phyloP scores from a whole-genome alignment of 2,888 invertebrate species.

The Zhengitettix transpicula region DNA sequence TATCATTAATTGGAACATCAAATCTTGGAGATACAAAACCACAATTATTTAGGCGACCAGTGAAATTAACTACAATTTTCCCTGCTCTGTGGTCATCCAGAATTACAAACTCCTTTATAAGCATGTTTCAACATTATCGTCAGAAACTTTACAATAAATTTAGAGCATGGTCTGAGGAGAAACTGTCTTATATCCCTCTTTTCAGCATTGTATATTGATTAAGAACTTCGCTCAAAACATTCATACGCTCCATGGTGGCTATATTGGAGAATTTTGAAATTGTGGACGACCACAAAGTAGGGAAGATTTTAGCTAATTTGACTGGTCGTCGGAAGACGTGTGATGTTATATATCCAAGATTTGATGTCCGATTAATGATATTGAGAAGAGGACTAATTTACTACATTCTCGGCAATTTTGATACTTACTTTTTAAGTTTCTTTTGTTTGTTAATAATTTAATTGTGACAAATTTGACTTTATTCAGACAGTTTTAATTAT shows the following conservation, averaged over 20 bases:
- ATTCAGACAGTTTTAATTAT: too few species aligned
- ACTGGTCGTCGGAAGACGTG: too few species aligned
- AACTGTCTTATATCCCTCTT: constrained; percentile 99
- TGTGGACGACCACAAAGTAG: too few species aligned
- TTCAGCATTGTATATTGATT: constrained; percentile 98
- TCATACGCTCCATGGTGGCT: constrained; percentile 99
- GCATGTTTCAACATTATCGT: constrained; percentile 99
- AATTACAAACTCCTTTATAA: constrained; percentile 99
- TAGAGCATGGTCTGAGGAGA: constrained; percentile 92
- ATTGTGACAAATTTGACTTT: too few species aligned
- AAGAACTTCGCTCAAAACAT: constrained; percentile 96
- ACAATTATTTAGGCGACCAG: constrained; percentile 97
- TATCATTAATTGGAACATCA: constrained; percentile 88
- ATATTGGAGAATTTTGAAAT: too few species aligned
- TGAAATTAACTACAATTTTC: constrained; percentile 98
- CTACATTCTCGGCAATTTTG: too few species aligned
- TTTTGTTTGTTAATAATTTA: too few species aligned
- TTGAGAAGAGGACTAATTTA: too few species aligned
- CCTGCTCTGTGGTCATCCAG: constrained; percentile 98
- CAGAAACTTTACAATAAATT: constrained; percentile 96
- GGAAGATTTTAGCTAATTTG: too few species aligned
- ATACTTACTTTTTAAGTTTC: too few species aligned
- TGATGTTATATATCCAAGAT: too few species aligned
- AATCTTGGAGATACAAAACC: constrained; percentile 98
- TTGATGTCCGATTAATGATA: too few species aligned